Evolutionary conservation across 2,113 vertebrate species (phyloP).

Genomic region (Phalacrocorax brasilianus): DNA sequence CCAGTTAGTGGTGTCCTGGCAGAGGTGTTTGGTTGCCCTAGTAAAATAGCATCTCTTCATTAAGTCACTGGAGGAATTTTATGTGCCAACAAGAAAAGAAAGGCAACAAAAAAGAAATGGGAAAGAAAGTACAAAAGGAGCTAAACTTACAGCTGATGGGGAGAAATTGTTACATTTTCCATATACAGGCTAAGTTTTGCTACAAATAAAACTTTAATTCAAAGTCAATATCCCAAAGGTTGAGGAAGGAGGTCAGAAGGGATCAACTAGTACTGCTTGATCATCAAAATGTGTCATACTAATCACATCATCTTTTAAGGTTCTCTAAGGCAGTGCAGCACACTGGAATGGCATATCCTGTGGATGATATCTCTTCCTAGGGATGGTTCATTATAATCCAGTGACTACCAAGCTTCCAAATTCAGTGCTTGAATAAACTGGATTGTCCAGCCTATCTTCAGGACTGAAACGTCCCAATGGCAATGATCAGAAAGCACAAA

Average conservation of each 20-base stretch:
- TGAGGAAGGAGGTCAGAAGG: background rate
- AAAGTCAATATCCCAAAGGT: background rate
- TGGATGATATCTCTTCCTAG: background rate
- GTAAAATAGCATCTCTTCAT: background rate
- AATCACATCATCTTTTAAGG: background rate
- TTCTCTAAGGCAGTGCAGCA: background rate
- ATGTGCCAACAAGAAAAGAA: background rate
- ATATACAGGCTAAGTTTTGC: background rate
- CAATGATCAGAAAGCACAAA: background rate
- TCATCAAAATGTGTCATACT: background rate
- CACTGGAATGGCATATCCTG: background rate
- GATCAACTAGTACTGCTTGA: background rate
- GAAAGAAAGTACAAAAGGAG: background rate
- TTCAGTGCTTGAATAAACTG: background rate
- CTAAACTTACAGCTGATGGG: background rate
- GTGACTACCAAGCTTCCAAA: background rate
- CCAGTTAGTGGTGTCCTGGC: background rate
- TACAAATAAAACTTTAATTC: background rate
- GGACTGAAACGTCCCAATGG: background rate
- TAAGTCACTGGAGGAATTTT: background rate
- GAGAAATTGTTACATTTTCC: background rate
- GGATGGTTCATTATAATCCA: background rate
- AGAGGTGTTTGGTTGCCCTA: background rate
- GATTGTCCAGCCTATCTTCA: background rate
- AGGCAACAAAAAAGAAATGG: background rate